These are phyloP conservation scores for Crotalus helleri DNA, from an alignment of 2,113 vertebrate species.

Conservation along the genomic window DNA sequence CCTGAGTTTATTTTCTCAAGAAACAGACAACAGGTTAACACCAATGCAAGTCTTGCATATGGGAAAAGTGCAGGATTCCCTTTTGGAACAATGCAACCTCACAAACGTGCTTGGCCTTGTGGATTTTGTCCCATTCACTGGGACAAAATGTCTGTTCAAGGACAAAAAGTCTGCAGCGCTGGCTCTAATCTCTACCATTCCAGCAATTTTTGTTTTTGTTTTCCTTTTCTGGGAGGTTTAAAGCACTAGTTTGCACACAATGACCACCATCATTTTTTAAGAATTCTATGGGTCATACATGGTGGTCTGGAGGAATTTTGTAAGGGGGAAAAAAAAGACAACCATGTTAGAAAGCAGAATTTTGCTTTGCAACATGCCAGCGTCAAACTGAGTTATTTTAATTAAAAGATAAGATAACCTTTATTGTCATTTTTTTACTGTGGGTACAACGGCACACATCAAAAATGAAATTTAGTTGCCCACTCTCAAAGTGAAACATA, in stretches of 20 bases:
- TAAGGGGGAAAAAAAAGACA: background rate
- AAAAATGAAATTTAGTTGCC: too few species aligned
- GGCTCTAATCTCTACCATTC: background rate
- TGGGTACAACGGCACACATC: too few species aligned
- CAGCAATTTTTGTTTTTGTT: background rate
- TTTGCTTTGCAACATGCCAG: background rate
- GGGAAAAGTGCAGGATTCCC: background rate
- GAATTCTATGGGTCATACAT: background rate
- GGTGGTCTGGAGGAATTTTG: background rate
- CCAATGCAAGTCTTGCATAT: background rate
- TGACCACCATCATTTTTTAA: background rate
- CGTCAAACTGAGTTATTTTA: background rate
- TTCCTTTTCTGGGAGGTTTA: background rate
- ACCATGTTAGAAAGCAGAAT: background rate
- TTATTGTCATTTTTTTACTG: too few species aligned
- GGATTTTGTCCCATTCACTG: background rate
- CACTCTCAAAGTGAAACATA: background rate
- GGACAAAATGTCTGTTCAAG: background rate
- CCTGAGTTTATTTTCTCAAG: background rate
- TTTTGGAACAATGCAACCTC: background rate
- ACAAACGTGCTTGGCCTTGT: background rate
- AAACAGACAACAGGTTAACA: background rate
- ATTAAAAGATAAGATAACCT: background rate
- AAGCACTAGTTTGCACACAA: background rate
- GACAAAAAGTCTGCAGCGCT: background rate